Base-by-base conservation (phyloP, 2,113 vertebrate species). In the Microcebus griseorufus region DNA sequence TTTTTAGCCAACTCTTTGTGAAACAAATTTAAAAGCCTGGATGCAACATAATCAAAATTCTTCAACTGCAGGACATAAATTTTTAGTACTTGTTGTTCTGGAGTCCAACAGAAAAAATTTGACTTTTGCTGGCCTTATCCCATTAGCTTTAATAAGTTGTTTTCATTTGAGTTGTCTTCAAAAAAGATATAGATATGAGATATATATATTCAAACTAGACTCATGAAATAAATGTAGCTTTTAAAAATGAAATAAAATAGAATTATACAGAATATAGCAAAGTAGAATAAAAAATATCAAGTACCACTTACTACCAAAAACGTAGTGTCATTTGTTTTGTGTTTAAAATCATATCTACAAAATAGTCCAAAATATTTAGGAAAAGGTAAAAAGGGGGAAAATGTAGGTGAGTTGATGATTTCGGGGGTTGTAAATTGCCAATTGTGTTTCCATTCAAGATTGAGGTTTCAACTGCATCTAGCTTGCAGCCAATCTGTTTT, bases 61-160 rank as follows among this genome's bases (percentile, higher is more conserved):
- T 29, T 94, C 70, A 94, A 96, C 23, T 95, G n/a, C 51, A 93
- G 85, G 87, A 96, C 60, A 83, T 75, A 97, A 96, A 96, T 67
- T 92, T 97, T 95, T 94, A 96, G 81, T 92, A 64, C 72, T 90
- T 93, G 17, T 75, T 97, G 81, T 88, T 93, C 95, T 96, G n/a
- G 45, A 97, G 86, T 91, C 65, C 67, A 97, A 65, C 83, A 95
- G 67, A 87, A 97, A 72, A 96, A 55, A 88, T 58, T 85, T 93
- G 86, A 91, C 53, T 84, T 86, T 95, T 92, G 62, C 70, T 96
- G 81, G 37, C 42, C 48, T 23, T 9, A 64, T 65, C 34, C 73
- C 53, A 75, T 86, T 83, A 88, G 90, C 58, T 89, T 82, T 83
- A 90, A 94, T 87, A 96, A 79, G 34, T 48, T 93, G 64, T 73